Evolutionary conservation across 2,797 vertebrate species (phyloP).

Genomic region (Danio kyathit): DNA sequence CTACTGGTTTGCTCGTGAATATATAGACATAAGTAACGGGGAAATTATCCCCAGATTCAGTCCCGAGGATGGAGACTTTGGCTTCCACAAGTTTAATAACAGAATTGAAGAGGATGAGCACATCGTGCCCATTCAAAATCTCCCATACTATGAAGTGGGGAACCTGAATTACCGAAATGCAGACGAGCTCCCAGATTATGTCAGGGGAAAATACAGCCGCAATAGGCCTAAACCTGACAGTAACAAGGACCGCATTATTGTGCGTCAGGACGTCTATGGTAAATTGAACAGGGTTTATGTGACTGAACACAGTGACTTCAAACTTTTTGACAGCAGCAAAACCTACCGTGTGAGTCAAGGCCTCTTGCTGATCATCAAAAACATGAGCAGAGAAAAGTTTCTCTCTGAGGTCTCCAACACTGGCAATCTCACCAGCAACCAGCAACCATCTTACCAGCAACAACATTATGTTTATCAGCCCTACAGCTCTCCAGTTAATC

Average conservation of each 20-base stretch:
- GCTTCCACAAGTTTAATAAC: slow-evolving; percentile 50
- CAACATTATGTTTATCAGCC: no score
- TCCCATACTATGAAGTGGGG: slow-evolving; percentile 54
- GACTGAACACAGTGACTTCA: slow-evolving; percentile 32
- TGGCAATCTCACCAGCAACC: no score
- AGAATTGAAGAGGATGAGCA: slow-evolving; percentile 26
- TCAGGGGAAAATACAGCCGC: fast-evolving
- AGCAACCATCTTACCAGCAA: no score
- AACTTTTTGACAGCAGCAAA: background rate
- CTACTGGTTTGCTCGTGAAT: slow-evolving; percentile 58
- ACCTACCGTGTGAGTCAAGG: slow-evolving; percentile 44
- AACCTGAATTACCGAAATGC: slow-evolving; percentile 19
- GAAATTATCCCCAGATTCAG: background rate
- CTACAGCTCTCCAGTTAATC: no score
- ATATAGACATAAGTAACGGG: background rate
- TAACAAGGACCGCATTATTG: slow-evolving; percentile 61
- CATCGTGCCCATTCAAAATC: slow-evolving; percentile 3
- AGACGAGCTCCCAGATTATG: background rate
- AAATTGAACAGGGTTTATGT: slow-evolving; percentile 11
- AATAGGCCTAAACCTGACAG: fast-evolving
- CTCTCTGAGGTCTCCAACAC: background rate
- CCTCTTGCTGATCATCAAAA: slow-evolving; percentile 27
- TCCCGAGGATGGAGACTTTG: background rate
- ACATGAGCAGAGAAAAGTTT: background rate
- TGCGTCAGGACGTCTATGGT: background rate